Evolutionary conservation across 2,113 vertebrate species (phyloP).

Genomic region (Megaceryle maxima): DNA sequence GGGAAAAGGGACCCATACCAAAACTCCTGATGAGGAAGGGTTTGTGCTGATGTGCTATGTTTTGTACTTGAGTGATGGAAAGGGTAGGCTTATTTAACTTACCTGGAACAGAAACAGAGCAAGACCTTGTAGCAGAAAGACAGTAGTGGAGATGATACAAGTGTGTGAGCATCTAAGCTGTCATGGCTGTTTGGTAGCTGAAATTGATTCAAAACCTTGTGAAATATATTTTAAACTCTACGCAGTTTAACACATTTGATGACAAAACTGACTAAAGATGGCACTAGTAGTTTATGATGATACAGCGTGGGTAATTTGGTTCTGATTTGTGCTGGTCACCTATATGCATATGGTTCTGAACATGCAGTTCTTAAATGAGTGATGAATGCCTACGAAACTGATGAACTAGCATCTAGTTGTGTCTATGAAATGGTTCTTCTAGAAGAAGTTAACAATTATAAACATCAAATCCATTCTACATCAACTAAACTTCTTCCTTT

Average conservation of each 20-base stretch:
- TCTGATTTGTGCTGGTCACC: not conserved
- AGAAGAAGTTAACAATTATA: not conserved
- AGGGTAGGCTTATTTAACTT: not conserved
- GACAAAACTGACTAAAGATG: not conserved
- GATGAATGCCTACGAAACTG: not conserved
- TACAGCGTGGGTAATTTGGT: rapidly evolving
- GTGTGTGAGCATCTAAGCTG: not conserved
- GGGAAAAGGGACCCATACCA: not conserved
- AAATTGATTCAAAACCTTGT: not conserved
- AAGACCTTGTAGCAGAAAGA: not conserved
- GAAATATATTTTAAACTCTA: not conserved
- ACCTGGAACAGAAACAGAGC: not conserved
- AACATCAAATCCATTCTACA: not conserved
- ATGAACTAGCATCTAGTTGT: not conserved
- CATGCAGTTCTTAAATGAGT: not conserved
- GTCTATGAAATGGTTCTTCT: not conserved
- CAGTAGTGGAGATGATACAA: rapidly evolving
- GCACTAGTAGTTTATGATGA: not conserved
- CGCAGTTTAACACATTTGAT: not conserved
- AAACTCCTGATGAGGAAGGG: not conserved
- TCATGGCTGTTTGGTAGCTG: not conserved
- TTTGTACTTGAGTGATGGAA: not conserved
- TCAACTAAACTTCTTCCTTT: not conserved
- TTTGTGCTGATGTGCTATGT: not conserved
- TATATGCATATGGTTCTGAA: not conserved